Percentiles rank a stretch among this genome's conserved stretches.
Evolutionary conservation across 2,797 vertebrate species (phyloP).

Genomic region (Pelobates cultripes): DNA sequence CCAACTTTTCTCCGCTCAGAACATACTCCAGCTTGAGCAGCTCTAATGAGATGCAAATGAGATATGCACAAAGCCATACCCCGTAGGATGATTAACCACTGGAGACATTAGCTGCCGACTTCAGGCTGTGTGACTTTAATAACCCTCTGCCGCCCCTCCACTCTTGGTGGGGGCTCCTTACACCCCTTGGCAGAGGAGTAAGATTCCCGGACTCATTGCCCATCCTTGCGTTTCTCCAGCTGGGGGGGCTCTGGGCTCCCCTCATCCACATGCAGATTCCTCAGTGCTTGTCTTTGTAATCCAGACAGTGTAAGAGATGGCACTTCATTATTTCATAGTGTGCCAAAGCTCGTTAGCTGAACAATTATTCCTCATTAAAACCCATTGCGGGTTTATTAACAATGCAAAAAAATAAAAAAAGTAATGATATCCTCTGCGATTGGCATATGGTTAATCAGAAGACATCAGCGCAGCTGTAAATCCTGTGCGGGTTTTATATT

Average conservation of each 20-base stretch:
- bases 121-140: constrained; percentile 73
- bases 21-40: constrained; percentile 68
- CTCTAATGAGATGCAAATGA: constrained; percentile 99
- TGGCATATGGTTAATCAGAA: constrained; percentile 79
- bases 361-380: constrained; percentile 88
- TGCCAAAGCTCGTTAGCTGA: constrained; percentile 97
- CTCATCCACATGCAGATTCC: constrained; percentile 66
- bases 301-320: constrained; percentile 90
- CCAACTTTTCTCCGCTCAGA: constrained; percentile 72
- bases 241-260: constrained; percentile 61
- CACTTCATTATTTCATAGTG: constrained; percentile 81
- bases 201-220: constrained; percentile 69
- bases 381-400: constrained; percentile 77
- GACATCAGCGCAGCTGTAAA: constrained; percentile 75
- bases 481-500: constrained; percentile 75
- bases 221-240: constrained; percentile 72
- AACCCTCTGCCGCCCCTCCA: constrained; percentile 75
- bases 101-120: constrained; percentile 88
- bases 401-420: constrained; percentile 72
- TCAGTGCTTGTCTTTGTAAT: constrained; percentile 88
- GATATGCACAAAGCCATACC: constrained; percentile 99
- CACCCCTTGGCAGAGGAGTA: constrained; percentile 73
- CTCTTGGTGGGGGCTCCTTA: constrained; percentile 68
- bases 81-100: constrained; percentile 98
- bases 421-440: constrained; percentile 81